Evolutionary conservation across 2,113 vertebrate genomes (phyloP).

Genomic region (Microcebus griseorufus): DNA sequence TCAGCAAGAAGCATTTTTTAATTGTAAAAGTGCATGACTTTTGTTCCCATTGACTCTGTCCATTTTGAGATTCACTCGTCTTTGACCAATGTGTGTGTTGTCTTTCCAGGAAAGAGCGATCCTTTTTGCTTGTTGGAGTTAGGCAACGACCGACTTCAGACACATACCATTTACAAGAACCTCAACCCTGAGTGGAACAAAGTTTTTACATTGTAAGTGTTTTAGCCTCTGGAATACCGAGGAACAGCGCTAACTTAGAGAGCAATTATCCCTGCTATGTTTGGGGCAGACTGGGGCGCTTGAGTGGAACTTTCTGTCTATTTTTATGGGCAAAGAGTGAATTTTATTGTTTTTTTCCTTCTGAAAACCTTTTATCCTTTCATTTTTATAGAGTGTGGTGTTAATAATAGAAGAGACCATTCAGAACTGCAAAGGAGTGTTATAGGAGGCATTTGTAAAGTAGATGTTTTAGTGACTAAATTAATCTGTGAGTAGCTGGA

Average conservation of each 20-base stretch:
- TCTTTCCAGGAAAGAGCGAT: slow-evolving; percentile 93
- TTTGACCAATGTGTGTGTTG: background rate
- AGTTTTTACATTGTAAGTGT: slow-evolving; percentile 95
- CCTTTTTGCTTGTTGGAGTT: slow-evolving; percentile 94
- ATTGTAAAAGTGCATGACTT: background rate
- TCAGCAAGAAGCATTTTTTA: background rate
- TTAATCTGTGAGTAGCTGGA: slow-evolving; percentile 47
- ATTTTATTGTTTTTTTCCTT: slow-evolving; percentile 53
- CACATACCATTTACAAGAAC: slow-evolving; percentile 94
- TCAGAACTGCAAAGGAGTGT: slow-evolving; percentile 13
- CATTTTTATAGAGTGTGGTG: slow-evolving; percentile 54
- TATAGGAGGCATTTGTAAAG: slow-evolving; percentile 48
- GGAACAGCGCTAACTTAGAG: background rate
- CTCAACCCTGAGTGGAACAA: slow-evolving; percentile 97
- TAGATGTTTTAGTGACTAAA: slow-evolving; percentile 37
- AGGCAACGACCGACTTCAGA: slow-evolving; percentile 94
- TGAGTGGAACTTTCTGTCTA: slow-evolving; percentile 31
- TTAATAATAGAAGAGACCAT: slow-evolving; percentile 62
- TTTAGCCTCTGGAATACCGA: background rate
- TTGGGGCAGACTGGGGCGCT: background rate
- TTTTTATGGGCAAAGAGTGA: slow-evolving; percentile 58
- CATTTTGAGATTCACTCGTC: background rate
- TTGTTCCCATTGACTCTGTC: background rate
- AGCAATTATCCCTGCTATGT: slow-evolving; percentile 17
- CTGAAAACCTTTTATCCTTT: slow-evolving; percentile 68